Evolutionary conservation across 2,113 vertebrate genomes (phyloP).

Genomic region (Urocynchramus pylzowi): DNA sequence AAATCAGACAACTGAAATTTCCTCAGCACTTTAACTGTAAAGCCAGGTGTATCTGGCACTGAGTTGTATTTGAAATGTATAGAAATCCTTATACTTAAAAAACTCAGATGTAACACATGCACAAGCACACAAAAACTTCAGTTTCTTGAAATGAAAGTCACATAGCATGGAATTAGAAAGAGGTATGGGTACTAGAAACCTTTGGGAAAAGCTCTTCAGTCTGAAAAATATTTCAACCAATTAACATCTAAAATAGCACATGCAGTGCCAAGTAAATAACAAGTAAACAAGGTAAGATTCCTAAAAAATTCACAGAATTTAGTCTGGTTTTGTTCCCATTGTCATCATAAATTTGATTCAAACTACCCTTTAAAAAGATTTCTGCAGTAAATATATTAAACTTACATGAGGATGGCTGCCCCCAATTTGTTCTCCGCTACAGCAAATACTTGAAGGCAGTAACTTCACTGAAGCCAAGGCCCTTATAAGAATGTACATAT

Average conservation of each 20-base stretch:
- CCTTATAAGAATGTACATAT: neutral
- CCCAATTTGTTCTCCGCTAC: neutral
- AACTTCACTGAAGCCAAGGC: neutral
- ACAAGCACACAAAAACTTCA: neutral
- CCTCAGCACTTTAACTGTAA: neutral
- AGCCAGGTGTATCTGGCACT: neutral
- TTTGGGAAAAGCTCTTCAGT: neutral
- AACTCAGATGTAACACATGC: neutral
- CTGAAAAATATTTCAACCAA: neutral
- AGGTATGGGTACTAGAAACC: neutral
- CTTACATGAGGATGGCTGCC: slow-evolving; percentile 43
- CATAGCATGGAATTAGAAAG: neutral
- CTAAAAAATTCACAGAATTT: neutral
- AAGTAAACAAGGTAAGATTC: neutral
- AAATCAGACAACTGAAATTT: neutral
- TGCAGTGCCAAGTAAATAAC: neutral
- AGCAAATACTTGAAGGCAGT: neutral
- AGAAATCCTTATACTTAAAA: neutral
- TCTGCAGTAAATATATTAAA: slow-evolving; percentile 12
- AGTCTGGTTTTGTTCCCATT: neutral
- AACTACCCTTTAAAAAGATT: neutral
- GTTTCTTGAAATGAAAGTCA: neutral
- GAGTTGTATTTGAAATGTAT: neutral
- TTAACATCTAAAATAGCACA: neutral
- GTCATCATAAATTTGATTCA: neutral